Base-by-base conservation (phyloP, 2,797 vertebrate genomes). In the Myiotriccus ornatus region DNA sequence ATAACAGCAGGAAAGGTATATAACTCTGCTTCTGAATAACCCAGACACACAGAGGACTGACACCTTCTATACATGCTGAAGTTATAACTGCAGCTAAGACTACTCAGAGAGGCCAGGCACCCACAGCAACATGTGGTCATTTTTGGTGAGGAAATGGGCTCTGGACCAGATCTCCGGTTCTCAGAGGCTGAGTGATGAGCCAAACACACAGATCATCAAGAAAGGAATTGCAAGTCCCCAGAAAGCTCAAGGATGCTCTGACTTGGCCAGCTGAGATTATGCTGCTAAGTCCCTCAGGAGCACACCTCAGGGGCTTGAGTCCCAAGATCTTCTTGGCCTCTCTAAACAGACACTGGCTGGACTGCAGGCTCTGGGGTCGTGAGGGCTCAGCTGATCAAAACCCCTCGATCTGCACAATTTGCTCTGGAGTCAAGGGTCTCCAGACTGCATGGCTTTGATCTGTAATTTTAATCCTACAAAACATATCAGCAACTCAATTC, bases 141-240 rank as follows among this genome's bases (percentile, higher is more conserved):
- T 89, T 75, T 35, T 0, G 0, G 19, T 50, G 57, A 88, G 32
- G 63, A 87, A 52, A 7, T 0, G 2, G 37, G 59, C 0, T 0
- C 65, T 55, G 32, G 41, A 87, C 11, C 32, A 64, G 27, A 28
- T 41, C 14, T 18, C 21, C 65, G 20, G 7, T 41, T 37, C 30
- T 46, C 30, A 60, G 44, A 60, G 34, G 7, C 22, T 8, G 17
- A 73, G 57, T 1, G 1, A 41, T 34, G 32, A 87, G 37, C 35
- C 19, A 73, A 83, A 32, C 19, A 35, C 46, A 30, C 18, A 74
- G 65, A 32, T 80, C 20, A 59, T 37, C 41, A 41, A 59, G 39
- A 75, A 79, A 64, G 53, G 18, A 92, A 49, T 21, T 14, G 39
- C n/a, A 69, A 35, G 23, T 35, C 19, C 9, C 34, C 34, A 43